Evolutionary conservation across 2,797 vertebrate species (phyloP).

Genomic region (Myiothlypis chrysogaster): DNA sequence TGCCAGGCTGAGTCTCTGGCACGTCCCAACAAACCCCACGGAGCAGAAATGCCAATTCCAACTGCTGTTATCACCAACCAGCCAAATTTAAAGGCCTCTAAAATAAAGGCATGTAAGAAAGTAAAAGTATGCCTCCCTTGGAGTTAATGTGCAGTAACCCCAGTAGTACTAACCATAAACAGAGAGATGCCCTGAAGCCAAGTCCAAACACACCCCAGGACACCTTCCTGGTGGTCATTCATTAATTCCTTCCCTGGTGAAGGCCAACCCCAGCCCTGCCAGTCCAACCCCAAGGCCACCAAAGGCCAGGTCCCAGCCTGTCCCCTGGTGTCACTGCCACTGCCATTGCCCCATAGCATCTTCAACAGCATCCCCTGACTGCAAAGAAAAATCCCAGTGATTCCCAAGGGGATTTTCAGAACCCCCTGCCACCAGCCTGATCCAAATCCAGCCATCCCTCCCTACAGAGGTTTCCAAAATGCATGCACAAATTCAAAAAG

Average conservation of each 20-base stretch:
- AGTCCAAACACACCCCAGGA: neutral
- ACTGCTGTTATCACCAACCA: neutral
- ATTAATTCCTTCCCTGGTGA: neutral
- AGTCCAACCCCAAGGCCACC: neutral
- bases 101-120: neutral
- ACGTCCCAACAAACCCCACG: neutral
- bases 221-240: neutral
- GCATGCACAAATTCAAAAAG: neutral
- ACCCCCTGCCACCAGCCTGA: neutral
- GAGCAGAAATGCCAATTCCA: neutral
- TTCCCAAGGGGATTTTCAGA: neutral
- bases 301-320: fast-evolving
- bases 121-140: neutral
- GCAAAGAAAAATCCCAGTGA: neutral
- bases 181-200: neutral
- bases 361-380: fast-evolving
- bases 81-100: neutral
- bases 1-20: neutral
- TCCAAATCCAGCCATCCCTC: neutral
- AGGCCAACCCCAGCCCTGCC: neutral
- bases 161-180: neutral
- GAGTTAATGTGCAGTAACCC: neutral
- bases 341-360: neutral
- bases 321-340: neutral
- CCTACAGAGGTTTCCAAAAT: neutral